These are phyloP conservation scores for Dromiciops gliroides DNA, from an alignment of 2,113 vertebrate species.

Conservation along the genomic window DNA sequence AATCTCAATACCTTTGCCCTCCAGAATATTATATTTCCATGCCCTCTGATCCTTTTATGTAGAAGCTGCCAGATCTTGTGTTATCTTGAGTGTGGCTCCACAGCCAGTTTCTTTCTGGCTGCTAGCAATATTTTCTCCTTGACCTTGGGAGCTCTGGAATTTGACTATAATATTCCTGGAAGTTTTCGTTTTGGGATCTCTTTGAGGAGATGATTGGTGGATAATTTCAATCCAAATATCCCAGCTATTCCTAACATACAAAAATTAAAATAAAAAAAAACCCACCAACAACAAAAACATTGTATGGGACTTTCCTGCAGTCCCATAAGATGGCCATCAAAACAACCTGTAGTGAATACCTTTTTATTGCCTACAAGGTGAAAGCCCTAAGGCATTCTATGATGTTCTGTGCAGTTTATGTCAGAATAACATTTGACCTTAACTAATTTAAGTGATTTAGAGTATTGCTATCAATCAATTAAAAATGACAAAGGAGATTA, in stretches of 20 bases:
- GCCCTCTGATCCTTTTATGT: too few species aligned
- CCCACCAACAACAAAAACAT: not conserved
- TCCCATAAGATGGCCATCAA: not conserved
- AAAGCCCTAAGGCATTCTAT: not conserved
- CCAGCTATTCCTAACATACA: not conserved
- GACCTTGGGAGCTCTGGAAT: too few species aligned
- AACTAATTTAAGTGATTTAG: not conserved
- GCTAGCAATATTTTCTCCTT: too few species aligned
- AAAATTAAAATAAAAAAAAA: not conserved
- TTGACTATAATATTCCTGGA: too few species aligned
- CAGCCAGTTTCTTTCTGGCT: too few species aligned
- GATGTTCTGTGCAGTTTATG: fast-evolving
- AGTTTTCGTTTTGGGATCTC: too few species aligned
- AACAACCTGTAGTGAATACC: not conserved
- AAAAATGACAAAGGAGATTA: slow-evolving; percentile 53
- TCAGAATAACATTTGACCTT: not conserved
- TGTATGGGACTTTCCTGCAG: not conserved
- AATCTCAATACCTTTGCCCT: too few species aligned
- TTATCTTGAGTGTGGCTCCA: too few species aligned
- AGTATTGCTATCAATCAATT: not conserved
- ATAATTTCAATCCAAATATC: not conserved
- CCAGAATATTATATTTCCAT: too few species aligned
- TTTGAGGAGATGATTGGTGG: too few species aligned
- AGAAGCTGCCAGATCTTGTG: too few species aligned
- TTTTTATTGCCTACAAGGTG: not conserved